These are phyloP conservation scores for Caenorhabditis briggsae DNA, from an alignment of 1,140 invertebrate species.

Conservation along the genomic window DNA sequence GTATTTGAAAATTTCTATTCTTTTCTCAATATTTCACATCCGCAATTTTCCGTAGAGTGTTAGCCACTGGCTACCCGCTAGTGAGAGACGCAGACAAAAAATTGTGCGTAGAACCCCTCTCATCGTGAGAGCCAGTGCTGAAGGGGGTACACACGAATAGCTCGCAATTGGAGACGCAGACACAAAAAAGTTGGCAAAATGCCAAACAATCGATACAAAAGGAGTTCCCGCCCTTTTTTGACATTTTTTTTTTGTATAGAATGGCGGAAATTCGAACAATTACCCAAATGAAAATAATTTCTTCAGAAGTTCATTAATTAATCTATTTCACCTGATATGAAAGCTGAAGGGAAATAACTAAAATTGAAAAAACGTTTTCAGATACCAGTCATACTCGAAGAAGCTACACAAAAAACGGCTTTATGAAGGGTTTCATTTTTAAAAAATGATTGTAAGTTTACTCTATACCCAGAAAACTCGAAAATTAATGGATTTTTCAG, in stretches of 20 bases:
- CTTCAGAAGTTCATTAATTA: not conserved
- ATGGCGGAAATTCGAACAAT: constrained; percentile 26
- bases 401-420: not conserved
- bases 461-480: not conserved
- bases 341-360: too few species aligned
- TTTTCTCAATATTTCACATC: not conserved
- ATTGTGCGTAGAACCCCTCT: not conserved
- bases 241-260: not conserved
- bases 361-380: not conserved
- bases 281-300: not conserved
- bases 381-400: not conserved
- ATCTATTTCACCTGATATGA: not conserved
- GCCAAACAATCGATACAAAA: constrained; percentile 35
- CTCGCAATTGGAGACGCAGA: not conserved
- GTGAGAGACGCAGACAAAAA: constrained; percentile 1
- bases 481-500: constrained; percentile 6
- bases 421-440: constrained; percentile 22
- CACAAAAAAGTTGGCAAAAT: not conserved
- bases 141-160: constrained; percentile 5
- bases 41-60: not conserved
- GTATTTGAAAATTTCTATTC: not conserved
- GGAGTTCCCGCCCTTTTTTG: constrained; percentile 4
- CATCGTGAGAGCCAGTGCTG: not conserved
- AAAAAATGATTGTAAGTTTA: constrained; percentile 33
- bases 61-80: not conserved